Evolutionary conservation across 2,113 vertebrate genomes (phyloP).

Genomic region (Lamprotornis superbus): DNA sequence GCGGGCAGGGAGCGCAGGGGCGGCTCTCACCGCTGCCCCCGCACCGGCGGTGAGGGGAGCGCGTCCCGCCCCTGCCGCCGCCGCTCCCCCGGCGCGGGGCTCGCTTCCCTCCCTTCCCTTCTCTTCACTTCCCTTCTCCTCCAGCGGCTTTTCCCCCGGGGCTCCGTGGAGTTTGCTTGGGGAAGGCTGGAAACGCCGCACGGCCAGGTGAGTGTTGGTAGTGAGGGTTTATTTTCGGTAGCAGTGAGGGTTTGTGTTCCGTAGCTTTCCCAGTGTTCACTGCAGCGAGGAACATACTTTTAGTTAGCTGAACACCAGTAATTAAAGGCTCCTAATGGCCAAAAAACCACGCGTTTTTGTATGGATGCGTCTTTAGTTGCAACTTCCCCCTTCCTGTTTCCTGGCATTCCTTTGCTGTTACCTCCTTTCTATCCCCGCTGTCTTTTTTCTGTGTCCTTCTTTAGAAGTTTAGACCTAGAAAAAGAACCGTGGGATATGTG

Average conservation of each 20-base stretch:
- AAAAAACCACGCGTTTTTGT: fast-evolving
- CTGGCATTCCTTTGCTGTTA: not conserved
- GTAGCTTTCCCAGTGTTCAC: fast-evolving
- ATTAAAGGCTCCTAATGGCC: not conserved
- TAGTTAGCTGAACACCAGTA: not conserved
- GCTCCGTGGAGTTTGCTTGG: fast-evolving
- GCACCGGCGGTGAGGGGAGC: not conserved
- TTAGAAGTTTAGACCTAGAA: not conserved
- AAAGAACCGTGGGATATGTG: not conserved
- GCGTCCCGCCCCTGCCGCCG: not conserved
- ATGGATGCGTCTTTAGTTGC: too few relatives aligned
- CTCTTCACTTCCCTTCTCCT: fast-evolving
- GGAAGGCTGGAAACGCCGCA: not conserved
- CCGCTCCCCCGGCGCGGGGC: fast-evolving
- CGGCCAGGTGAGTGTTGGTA: not conserved
- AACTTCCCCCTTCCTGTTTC: not conserved
- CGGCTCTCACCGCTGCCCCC: not conserved
- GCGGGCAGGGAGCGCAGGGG: not conserved
- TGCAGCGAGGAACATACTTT: too few relatives aligned
- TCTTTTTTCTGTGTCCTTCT: not conserved
- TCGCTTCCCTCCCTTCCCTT: too few relatives aligned
- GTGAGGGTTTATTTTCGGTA: fast-evolving
- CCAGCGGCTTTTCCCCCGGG: not conserved
- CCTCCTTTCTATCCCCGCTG: not conserved
- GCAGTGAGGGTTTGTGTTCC: fast-evolving